Evolutionary conservation across 2,888 invertebrate species (phyloP).

Genomic region (Eristalis arbustorum): DNA sequence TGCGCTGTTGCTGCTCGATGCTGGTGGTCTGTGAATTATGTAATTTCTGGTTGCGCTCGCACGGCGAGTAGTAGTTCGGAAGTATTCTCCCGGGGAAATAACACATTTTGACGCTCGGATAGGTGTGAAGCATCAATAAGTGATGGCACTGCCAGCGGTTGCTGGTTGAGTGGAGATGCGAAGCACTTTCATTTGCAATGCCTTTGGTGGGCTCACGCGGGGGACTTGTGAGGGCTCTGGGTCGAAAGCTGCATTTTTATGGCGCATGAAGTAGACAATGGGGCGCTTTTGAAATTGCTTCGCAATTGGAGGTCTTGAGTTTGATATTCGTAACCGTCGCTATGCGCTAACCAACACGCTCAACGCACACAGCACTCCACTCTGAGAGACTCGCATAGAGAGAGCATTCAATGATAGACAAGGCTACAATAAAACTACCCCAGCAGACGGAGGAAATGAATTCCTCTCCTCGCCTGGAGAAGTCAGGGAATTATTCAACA

Average conservation of each 20-base stretch:
- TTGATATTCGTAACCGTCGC: too few relatives aligned
- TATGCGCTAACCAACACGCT: too few relatives aligned
- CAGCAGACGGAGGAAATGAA: too few relatives aligned
- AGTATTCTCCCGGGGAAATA: background rate
- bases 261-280: background rate
- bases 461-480: too few relatives aligned
- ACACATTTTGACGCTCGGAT: conserved; percentile 1
- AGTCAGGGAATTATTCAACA: too few relatives aligned
- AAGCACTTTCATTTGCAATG: background rate
- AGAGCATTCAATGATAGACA: too few relatives aligned
- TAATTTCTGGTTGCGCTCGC: background rate
- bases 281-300: background rate
- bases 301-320: too few relatives aligned
- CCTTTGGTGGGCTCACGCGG: background rate
- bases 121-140: conserved; percentile 10
- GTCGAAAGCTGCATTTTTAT: background rate
- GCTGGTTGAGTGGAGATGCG: background rate
- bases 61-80: background rate
- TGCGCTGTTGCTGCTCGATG: background rate
- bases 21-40: background rate
- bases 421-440: too few relatives aligned
- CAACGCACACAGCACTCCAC: too few relatives aligned
- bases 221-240: background rate
- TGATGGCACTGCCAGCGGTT: background rate
- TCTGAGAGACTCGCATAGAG: too few relatives aligned